phyloP scores from a whole-genome alignment of 2,797 vertebrate species.

The Poecile montanus region DNA sequence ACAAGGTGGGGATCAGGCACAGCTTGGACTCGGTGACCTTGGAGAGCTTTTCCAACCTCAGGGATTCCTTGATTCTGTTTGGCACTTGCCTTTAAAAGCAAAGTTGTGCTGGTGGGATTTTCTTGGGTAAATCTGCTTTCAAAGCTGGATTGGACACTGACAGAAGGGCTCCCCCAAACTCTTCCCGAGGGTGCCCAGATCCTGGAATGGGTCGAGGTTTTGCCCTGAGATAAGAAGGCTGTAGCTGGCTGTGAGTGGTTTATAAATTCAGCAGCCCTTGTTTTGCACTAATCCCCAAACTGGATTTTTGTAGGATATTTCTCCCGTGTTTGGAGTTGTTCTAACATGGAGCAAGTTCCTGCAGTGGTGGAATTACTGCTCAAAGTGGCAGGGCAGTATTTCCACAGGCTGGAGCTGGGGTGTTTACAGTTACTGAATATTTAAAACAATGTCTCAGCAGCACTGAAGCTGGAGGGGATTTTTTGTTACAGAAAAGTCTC shows the following conservation, averaged over 20 bases:
- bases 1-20: not conserved
- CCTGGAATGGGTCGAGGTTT: not conserved
- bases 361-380: not conserved
- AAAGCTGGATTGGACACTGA: not conserved
- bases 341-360: not conserved
- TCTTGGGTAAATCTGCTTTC: not conserved
- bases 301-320: not conserved
- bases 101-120: not conserved
- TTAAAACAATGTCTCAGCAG: not conserved
- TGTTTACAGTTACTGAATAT: not conserved
- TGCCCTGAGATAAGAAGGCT: not conserved
- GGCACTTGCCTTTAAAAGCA: not conserved
- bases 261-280: not conserved
- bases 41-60: not conserved
- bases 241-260: not conserved
- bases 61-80: not conserved
- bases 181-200: not conserved
- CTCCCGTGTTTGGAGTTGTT: not conserved
- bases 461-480: not conserved
- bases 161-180: not conserved
- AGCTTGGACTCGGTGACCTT: fast-evolving
- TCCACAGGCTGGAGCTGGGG: not conserved
- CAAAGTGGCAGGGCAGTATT: not conserved
- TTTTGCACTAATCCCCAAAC: not conserved
- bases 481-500: not conserved